Base-by-base conservation (phyloP, 1,140 invertebrate genomes). In the Euura saliciscinereae region DNA sequence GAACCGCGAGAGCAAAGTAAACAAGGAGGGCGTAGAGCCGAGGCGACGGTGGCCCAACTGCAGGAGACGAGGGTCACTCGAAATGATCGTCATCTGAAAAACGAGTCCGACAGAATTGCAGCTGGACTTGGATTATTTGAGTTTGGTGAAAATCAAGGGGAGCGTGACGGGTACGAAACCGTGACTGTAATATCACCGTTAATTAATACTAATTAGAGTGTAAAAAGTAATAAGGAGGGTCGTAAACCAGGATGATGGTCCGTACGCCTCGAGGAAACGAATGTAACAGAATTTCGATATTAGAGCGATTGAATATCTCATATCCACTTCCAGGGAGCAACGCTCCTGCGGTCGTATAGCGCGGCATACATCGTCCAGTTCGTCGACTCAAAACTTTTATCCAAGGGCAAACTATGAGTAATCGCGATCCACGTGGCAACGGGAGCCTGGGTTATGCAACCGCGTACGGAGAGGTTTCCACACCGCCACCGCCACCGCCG, bases 401-500 rank as follows among this genome's bases (percentile, higher is more conserved):
- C 51, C 51, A 59, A 59, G 51, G 51, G 51, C 51, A 59, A 59
- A 59, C 51, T 59, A 59, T 59, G 51, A 59, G 51, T 59, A 59
- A 59, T 59, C 51, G 51, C 51, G 51, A 59, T 59, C 51, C 51
- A 59, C 51, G 51, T 59, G 51, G 51, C 51, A 59, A 59, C 51
- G 51, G 51, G 51, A 59, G 51, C 51, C 51, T 59, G 51, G 51
- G 51, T 59, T 59, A 59, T 59, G 51, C 51, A 59, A 59, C 51
- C 51, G 51, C 51, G 51, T 7, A 51, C 46, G 46, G 6, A 51
- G 13, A n/a, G 13, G 51, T 59, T 59, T 59, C 51, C 51, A 59
- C 13, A n/a, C 51, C 51, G 51, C 13, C 10, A 59, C 10, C 8
- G 28, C 28, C n/a, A n/a, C n/a, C n/a, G n/a, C n/a, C n/a, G n/a